phyloP scores from a whole-genome alignment of 2,888 invertebrate genomes.

The Agrilus mali region DNA sequence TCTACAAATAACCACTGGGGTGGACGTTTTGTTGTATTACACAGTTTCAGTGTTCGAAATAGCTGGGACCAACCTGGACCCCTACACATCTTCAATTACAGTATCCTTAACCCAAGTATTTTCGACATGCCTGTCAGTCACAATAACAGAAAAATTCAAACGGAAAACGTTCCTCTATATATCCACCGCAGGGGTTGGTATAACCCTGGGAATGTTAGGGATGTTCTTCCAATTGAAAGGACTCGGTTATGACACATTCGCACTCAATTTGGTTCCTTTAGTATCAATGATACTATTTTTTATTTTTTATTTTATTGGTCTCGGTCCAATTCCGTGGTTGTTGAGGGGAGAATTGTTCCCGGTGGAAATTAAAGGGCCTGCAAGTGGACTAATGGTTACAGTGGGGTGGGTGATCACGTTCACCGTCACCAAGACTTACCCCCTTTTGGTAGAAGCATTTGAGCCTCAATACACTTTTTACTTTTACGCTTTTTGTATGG shows the following conservation, averaged over 20 bases:
- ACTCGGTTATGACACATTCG: neutral
- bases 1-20: constrained; percentile 66
- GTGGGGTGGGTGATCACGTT: constrained; percentile 10
- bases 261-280: constrained; percentile 9
- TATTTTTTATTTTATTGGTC: constrained; percentile 9
- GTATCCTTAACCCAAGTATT: constrained; percentile 64
- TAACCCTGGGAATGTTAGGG: neutral
- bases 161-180: constrained; percentile 40
- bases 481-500: constrained; percentile 10
- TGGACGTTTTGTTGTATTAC: constrained; percentile 70
- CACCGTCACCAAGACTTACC: constrained; percentile 11
- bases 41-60: constrained; percentile 56
- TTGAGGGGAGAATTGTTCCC: constrained; percentile 11
- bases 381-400: constrained; percentile 11
- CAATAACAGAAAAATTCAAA: constrained; percentile 66
- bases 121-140: constrained; percentile 50
- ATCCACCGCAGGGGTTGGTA: constrained; percentile 4
- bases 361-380: constrained; percentile 12
- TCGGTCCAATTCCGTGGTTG: constrained; percentile 14
- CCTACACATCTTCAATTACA: constrained; percentile 55
- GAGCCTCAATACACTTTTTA: constrained; percentile 12
- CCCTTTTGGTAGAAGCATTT: constrained; percentile 8
- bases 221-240: too few species aligned
- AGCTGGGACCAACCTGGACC: constrained; percentile 51
- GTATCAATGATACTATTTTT: constrained; percentile 8